Conservation (phyloP, 2,888 invertebrate genomes). For the Linhomoeus sp. region DNA sequence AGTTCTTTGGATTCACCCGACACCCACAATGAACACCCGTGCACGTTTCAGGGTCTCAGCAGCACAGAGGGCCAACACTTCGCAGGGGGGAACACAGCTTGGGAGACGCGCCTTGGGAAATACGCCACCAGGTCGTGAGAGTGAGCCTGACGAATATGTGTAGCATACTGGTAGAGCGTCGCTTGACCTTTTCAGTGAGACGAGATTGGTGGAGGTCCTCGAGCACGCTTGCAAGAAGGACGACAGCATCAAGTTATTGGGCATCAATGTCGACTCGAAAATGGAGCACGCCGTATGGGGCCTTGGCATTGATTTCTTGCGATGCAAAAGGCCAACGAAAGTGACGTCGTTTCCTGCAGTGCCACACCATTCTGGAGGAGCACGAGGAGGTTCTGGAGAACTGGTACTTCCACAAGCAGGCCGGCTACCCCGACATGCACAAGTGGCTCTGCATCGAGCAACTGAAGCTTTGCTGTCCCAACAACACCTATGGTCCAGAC, state of each 20-base stretch:
- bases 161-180: no score
- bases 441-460: slow-evolving; percentile 55
- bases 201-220: slow-evolving; percentile 70
- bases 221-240: slow-evolving; percentile 48
- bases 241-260: neutral
- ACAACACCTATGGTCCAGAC: slow-evolving; percentile 55
- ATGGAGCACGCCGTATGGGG: neutral
- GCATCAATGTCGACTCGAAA: neutral
- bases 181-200: slow-evolving; percentile 54
- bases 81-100: slow-evolving; percentile 76
- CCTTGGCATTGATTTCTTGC: no score
- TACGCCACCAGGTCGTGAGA: slow-evolving; percentile 45
- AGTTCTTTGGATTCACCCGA: no score
- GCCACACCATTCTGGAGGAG: slow-evolving; percentile 61
- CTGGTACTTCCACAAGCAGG: slow-evolving; percentile 61
- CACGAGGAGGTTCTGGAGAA: slow-evolving; percentile 59
- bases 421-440: slow-evolving; percentile 42
- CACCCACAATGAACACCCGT: no score
- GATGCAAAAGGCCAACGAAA: no score
- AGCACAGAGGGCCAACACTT: slow-evolving; percentile 64
- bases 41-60: slow-evolving; percentile 53
- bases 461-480: slow-evolving; percentile 52
- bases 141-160: no score
- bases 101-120: slow-evolving; percentile 65
- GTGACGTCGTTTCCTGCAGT: slow-evolving; percentile 36